Conservation (phyloP, 2,797 vertebrate genomes). For the Selene dorsalis region DNA sequence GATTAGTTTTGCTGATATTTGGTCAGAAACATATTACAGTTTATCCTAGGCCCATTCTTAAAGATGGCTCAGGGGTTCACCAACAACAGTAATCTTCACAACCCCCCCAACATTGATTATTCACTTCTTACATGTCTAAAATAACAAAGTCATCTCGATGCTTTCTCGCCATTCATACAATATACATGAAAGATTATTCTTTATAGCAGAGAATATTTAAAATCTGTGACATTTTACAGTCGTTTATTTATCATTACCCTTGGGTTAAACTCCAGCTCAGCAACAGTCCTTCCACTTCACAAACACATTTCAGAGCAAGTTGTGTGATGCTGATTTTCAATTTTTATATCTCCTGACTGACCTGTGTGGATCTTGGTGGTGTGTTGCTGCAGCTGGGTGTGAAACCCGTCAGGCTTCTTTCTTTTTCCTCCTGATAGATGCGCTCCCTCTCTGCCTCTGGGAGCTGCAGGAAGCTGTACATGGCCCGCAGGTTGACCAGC, state of each 20-base stretch:
- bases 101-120: neutral
- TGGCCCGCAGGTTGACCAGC: slow-evolving; percentile 94
- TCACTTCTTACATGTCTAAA: neutral
- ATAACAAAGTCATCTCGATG: neutral
- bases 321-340: neutral
- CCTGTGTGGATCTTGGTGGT: slow-evolving; percentile 90
- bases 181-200: neutral
- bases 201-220: neutral
- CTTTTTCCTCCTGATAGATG: slow-evolving; percentile 96
- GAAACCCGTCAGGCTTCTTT: slow-evolving; percentile 91
- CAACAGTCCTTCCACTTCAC: neutral
- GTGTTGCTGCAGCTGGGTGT: slow-evolving; percentile 91
- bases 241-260: neutral
- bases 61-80: neutral
- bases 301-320: too few species aligned
- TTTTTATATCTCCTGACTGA: slow-evolving; percentile 59
- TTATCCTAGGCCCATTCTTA: neutral
- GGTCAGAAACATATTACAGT: neutral
- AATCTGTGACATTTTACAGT: neutral
- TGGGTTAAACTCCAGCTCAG: neutral
- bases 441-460: slow-evolving; percentile 93
- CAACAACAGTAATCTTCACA: neutral
- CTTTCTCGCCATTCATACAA: neutral
- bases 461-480: slow-evolving; percentile 94
- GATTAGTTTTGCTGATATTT: neutral